phyloP scores from a whole-genome alignment of 2,797 vertebrate species.

The Mormyrops attenuatus region DNA sequence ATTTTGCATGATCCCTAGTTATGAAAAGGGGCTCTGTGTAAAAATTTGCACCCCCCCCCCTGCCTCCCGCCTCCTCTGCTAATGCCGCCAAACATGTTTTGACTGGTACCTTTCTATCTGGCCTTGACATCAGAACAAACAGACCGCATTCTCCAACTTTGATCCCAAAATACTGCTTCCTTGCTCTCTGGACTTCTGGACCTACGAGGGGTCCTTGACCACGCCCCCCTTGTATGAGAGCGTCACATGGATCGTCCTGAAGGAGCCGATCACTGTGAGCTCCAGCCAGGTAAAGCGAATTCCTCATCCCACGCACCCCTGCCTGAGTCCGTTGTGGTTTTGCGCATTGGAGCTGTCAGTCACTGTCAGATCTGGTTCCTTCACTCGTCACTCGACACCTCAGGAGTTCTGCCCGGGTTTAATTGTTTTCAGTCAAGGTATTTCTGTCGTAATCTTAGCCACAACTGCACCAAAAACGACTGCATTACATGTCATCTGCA shows the following conservation, averaged over 20 bases:
- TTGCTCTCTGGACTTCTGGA: constrained; percentile 78
- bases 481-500: not conserved
- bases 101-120: not conserved
- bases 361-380: not conserved
- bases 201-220: constrained; percentile 89
- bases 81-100: not conserved
- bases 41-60: too few species aligned
- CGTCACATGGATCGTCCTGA: constrained; percentile 90
- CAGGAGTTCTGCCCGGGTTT: not conserved
- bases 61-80: not conserved
- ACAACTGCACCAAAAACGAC: not conserved
- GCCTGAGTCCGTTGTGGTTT: not conserved
- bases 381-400: not conserved
- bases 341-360: not conserved
- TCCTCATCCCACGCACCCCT: not conserved
- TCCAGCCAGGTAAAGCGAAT: constrained; percentile 69
- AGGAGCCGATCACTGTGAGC: constrained; percentile 78
- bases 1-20: too few species aligned
- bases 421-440: not conserved
- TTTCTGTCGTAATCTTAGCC: not conserved
- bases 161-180: constrained; percentile 78
- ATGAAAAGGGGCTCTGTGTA: too few species aligned
- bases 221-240: constrained; percentile 89
- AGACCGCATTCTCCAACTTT: constrained; percentile 74
- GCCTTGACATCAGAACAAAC: constrained; percentile 65